These are phyloP conservation scores for Papilio dardanus DNA, from an alignment of 1,140 invertebrate species.

Conservation along the genomic window DNA sequence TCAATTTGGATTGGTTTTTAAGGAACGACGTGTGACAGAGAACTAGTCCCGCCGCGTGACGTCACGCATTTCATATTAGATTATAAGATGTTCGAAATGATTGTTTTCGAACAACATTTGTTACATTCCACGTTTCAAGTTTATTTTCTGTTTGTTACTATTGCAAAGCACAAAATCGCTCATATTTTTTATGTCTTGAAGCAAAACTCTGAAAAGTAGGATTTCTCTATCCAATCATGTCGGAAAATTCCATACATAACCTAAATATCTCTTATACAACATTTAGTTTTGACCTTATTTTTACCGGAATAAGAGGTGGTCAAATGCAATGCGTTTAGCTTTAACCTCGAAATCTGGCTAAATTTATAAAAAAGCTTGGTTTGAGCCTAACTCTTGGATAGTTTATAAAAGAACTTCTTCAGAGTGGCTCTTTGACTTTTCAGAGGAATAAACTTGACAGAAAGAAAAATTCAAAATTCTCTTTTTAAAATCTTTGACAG, in stretches of 20 bases:
- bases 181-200: constrained; percentile 31
- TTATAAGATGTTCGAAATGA: constrained; percentile 61
- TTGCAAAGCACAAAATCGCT: constrained; percentile 62
- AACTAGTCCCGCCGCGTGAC: constrained; percentile 74
- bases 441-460: neutral
- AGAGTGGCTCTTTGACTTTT: neutral
- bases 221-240: neutral
- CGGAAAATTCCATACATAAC: neutral
- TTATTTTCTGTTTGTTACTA: constrained; percentile 59
- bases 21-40: constrained; percentile 63
- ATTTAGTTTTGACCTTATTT: neutral
- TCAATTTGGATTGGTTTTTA: constrained; percentile 42
- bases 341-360: neutral
- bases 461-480: neutral
- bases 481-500: neutral
- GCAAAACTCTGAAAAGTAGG: neutral
- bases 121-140: constrained; percentile 73
- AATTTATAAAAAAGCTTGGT: neutral
- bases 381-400: neutral
- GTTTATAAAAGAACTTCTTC: neutral
- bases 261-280: neutral
- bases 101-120: constrained; percentile 61
- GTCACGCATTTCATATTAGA: constrained; percentile 73
- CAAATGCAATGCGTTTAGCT: neutral
- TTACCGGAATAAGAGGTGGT: neutral